These are phyloP conservation scores for Cryptus armator DNA, from an alignment of 2,888 invertebrate genomes.

Conservation along the genomic window DNA sequence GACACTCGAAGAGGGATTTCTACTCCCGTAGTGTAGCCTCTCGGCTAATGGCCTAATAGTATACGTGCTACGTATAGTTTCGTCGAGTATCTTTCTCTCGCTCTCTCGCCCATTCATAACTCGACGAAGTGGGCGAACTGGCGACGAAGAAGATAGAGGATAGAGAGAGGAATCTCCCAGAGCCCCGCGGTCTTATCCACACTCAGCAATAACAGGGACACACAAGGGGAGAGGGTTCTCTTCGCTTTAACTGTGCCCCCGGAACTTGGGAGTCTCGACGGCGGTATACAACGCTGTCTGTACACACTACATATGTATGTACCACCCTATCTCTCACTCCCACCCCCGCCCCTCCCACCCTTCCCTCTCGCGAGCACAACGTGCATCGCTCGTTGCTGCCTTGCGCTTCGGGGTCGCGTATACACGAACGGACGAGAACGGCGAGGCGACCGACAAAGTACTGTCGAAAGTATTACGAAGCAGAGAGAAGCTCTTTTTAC, in stretches of 20 bases:
- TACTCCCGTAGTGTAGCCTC: slow-evolving; percentile 63
- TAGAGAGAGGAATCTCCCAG: slow-evolving; percentile 1
- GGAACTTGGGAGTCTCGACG: background rate
- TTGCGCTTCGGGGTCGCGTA: slow-evolving; percentile 28
- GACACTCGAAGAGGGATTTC: slow-evolving; percentile 61
- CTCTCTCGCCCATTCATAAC: slow-evolving; percentile 75
- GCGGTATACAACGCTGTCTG: slow-evolving; percentile 14
- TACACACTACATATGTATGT: slow-evolving; percentile 29
- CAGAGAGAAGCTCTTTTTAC: slow-evolving; percentile 11
- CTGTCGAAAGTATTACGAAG: slow-evolving; percentile 36
- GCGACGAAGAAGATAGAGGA: slow-evolving; percentile 34
- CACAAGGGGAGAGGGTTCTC: slow-evolving; percentile 1
- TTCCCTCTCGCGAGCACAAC: background rate
- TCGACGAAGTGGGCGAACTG: slow-evolving; percentile 62
- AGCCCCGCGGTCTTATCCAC: background rate
- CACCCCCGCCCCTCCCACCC: background rate
- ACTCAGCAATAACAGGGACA: background rate
- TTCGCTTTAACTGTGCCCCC: background rate
- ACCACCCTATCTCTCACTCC: background rate
- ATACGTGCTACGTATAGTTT: slow-evolving; percentile 67
- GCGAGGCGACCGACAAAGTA: slow-evolving; percentile 40
- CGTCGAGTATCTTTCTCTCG: slow-evolving; percentile 67
- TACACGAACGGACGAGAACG: slow-evolving; percentile 10
- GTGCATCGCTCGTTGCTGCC: slow-evolving; percentile 40
- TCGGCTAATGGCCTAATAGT: slow-evolving; percentile 76